Conservation (phyloP, 2,797 vertebrate species). For the Galagoides demidoff region DNA sequence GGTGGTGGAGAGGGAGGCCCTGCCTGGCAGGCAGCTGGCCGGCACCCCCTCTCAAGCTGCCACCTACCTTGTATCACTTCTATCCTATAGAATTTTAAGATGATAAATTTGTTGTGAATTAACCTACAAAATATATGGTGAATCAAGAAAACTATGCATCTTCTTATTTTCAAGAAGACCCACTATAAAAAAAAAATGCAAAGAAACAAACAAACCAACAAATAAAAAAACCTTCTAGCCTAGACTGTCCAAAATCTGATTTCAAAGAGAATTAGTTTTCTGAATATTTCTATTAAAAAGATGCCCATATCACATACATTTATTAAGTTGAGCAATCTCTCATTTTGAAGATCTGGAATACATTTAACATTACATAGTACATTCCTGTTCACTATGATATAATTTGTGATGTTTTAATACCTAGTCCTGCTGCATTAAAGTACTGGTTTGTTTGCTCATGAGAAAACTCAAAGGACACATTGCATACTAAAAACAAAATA, state of each 20-base stretch:
- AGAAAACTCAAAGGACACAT: background rate
- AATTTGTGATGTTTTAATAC: background rate
- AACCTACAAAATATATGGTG: too few relatives aligned
- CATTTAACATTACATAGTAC: background rate
- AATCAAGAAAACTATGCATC: background rate
- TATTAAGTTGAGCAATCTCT: background rate
- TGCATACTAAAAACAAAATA: background rate
- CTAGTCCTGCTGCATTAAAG: background rate
- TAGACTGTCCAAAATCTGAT: background rate
- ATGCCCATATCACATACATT: background rate
- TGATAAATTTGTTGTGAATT: background rate
- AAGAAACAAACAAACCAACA: background rate
- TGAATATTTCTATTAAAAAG: background rate
- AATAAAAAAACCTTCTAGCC: background rate
- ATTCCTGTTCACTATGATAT: background rate
- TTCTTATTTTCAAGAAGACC: background rate
- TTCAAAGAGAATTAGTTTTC: background rate
- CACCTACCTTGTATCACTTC: background rate
- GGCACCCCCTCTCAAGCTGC: too few relatives aligned
- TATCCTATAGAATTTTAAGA: background rate
- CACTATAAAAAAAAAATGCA: background rate
- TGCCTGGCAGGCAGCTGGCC: too few relatives aligned
- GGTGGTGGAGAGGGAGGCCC: too few relatives aligned
- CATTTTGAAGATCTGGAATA: background rate
- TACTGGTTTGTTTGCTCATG: background rate